Percentiles rank a stretch among this genome's conserved stretches.
Evolutionary conservation across 2,888 invertebrate genomes (phyloP).

Genomic region (Agapostemon virescens): DNA sequence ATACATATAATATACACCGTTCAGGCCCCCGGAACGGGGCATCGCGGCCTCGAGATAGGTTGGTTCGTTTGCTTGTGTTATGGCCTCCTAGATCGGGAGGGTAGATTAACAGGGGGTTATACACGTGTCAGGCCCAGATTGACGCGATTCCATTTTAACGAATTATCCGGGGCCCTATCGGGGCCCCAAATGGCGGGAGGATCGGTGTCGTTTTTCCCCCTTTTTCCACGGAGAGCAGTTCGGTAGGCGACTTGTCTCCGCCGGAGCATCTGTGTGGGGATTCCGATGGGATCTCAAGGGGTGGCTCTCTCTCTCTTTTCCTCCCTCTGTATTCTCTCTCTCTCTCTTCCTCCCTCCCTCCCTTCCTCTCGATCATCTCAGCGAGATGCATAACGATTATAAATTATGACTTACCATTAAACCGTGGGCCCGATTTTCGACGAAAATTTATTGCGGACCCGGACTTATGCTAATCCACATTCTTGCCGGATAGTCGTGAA

Average conservation of each 20-base stretch:
- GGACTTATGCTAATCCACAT: constrained; percentile 4
- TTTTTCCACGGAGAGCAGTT: background rate
- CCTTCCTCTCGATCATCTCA: background rate
- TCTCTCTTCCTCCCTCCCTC: background rate
- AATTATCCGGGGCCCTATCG: constrained; percentile 58
- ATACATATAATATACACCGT: constrained; percentile 36
- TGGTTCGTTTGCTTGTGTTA: constrained; percentile 46
- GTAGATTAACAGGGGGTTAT: constrained; percentile 64
- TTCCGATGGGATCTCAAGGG: background rate
- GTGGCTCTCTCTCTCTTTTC: background rate
- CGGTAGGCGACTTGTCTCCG: constrained; percentile 1
- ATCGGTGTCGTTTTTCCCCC: constrained; percentile 28
- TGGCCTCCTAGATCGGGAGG: constrained; percentile 55
- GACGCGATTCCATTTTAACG: constrained; percentile 62
- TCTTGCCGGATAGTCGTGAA: background rate
- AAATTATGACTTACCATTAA: constrained; percentile 8
- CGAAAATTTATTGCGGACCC: background rate
- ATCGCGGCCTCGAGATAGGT: constrained; percentile 19
- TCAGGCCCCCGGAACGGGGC: constrained; percentile 31
- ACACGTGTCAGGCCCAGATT: constrained; percentile 66
- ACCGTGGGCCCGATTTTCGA: constrained; percentile 4
- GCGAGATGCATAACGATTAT: background rate
- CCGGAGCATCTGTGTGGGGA: background rate
- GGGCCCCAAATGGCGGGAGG: constrained; percentile 30
- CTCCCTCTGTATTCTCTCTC: background rate